These are phyloP conservation scores for Drosophila ezoana DNA, from an alignment of 2,888 invertebrate species.

Conservation along the genomic window DNA sequence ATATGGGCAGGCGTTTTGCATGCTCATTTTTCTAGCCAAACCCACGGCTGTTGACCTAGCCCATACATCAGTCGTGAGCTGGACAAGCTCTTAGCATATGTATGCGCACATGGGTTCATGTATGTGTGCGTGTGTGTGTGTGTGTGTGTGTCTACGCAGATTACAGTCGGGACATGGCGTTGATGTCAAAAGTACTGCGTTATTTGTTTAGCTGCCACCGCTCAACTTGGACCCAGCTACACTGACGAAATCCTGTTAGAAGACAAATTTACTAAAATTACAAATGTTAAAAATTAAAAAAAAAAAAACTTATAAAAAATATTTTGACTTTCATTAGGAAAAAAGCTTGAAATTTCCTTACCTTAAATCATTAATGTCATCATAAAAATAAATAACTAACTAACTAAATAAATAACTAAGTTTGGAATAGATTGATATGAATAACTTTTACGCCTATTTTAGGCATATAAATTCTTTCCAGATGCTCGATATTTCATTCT, in stretches of 20 bases:
- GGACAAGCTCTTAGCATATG: conserved; percentile 34
- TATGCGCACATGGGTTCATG: conserved; percentile 1
- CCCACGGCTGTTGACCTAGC: conserved; percentile 58
- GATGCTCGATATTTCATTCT: too few species aligned
- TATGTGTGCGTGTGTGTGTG: conserved; percentile 11
- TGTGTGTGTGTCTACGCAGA: conserved; percentile 39
- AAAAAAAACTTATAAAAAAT: too few species aligned
- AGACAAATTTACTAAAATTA: too few species aligned
- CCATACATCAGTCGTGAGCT: conserved; percentile 69
- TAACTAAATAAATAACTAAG: too few species aligned
- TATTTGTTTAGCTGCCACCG: conserved; percentile 63
- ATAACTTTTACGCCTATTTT: too few species aligned
- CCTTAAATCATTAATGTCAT: too few species aligned
- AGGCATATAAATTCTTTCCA: too few species aligned
- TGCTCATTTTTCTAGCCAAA: conserved; percentile 67
- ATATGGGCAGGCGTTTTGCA: conserved; percentile 70
- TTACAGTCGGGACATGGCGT: conserved; percentile 49
- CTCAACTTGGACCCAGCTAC: conserved; percentile 9
- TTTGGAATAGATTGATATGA: too few species aligned
- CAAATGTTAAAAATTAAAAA: too few species aligned
- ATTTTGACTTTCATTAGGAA: too few species aligned
- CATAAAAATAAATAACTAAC: too few species aligned
- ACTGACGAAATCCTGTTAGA: not conserved
- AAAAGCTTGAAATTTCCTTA: too few species aligned
- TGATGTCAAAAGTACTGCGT: conserved; percentile 70